These are phyloP conservation scores for Melieria picta DNA, from an alignment of 2,888 invertebrate genomes.

Conservation along the genomic window DNA sequence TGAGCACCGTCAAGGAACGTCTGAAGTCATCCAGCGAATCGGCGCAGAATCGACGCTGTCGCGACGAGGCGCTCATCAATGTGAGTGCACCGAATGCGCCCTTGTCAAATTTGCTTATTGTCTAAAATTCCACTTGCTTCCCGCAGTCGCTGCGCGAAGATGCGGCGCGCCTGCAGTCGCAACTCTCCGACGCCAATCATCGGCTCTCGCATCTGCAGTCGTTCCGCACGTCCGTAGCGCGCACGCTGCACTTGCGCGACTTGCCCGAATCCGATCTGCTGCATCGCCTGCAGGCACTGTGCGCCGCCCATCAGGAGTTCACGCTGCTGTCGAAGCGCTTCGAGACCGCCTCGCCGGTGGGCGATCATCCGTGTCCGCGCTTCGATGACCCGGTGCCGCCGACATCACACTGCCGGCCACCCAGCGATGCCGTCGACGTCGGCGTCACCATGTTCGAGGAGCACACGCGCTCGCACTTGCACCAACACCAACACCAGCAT, in stretches of 20 bases:
- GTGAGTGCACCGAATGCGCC: conserved; percentile 47
- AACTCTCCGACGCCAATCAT: conserved; percentile 77
- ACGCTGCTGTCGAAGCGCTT: conserved; percentile 82
- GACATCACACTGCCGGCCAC: conserved; percentile 60
- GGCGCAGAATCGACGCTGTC: conserved; percentile 61
- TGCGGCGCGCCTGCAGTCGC: conserved; percentile 77
- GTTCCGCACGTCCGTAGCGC: conserved; percentile 79
- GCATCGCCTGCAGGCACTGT: conserved; percentile 82
- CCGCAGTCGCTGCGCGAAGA: conserved; percentile 77
- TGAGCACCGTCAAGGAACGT: conserved; percentile 59
- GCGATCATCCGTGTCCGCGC: conserved; percentile 63
- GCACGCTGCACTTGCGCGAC: conserved; percentile 77
- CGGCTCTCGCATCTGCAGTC: conserved; percentile 82
- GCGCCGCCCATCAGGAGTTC: conserved; percentile 88
- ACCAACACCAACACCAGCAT: conserved; percentile 4
- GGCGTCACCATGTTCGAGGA: conserved; percentile 44
- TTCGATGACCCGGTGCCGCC: conserved; percentile 62
- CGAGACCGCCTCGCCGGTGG: conserved; percentile 67
- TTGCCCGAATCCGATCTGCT: conserved; percentile 81
- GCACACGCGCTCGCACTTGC: conserved; percentile 29
- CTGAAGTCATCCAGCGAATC: conserved; percentile 61
- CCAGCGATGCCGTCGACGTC: conserved; percentile 50
- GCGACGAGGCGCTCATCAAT: conserved; percentile 64
- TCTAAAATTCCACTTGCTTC: background rate
- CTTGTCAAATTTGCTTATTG: background rate